Base-by-base conservation (phyloP, 2,888 invertebrate genomes). In the Eristalis arbustorum region DNA sequence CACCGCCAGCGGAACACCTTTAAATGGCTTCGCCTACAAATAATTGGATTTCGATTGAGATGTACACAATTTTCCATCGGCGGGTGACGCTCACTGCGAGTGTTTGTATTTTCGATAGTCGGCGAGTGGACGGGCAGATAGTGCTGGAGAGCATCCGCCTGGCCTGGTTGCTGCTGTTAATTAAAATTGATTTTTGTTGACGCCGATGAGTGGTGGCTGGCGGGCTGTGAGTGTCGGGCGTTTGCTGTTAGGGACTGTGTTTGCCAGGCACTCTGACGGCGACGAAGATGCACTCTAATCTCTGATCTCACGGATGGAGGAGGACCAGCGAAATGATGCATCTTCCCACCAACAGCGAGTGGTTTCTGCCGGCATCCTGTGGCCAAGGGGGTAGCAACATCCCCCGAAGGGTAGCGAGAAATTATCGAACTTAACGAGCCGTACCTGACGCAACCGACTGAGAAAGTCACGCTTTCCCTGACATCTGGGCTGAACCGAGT, bases 41-140 rank as follows among this genome's bases (percentile, higher is more conserved):
- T 87, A 87, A 83, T 83, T 83, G 87, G 82, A 79, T 87, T 87
- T 78, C 83, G 61, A 87, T 87, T 82, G 78, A 83, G 83, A 67
- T 75, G 78, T 75, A 87, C 75, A 78, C 87, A 87, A 67, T 87
- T 78, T 83, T 79, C 68, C 82, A 87, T 49, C 3, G 25, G 57
- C 0, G 22, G 4, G 22, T 11, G 57, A 23, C 3, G 31, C 8
- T 31, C 31, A 31, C 31, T 31, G 57, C 11, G 22, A 57, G 67
- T 62, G 42, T 42, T n/a, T 42, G 40, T 34, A 62, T 74, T 71
- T 63, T 66, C 34, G 28, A 67, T 68, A 63, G 66, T 40, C 28
- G 49, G 28, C n/a, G 66, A 66, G 74, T 71, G 73, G 57, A 66
- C 42, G 31, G 18, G n/a, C 23, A 67, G 40, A 57, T 31, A 74